Base-by-base conservation (phyloP, 2,113 vertebrate species). In the Pangasianodon gigas region DNA sequence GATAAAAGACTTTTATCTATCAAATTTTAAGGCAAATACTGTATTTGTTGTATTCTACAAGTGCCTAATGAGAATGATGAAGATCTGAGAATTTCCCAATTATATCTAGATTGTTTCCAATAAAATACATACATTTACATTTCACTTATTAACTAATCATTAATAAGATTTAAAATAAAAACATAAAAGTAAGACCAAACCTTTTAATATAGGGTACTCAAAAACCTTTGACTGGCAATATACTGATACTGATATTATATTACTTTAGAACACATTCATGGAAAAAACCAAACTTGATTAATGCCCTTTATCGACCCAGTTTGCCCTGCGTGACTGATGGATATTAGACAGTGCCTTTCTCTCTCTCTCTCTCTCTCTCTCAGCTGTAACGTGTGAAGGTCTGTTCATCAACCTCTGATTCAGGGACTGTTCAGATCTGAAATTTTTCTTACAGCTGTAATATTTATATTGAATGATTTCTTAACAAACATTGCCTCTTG, bases 341-440 rank as follows among this genome's bases (percentile, higher is more conserved):
- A 87, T 89, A 41, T 79, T 74, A 13, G 52, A 2, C 80, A n/a
- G 26, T 77, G 74, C 41, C 56, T 26, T 11, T 52, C 18, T 86
- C 3, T 90, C 46, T n/a, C 29, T 84, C 44, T 48, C 46, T 75
- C 75, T 62, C 29, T 74, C n/a, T 87, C 89, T 75, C 69, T 87
- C 41, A 79, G 84, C 92, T 93, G 94, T 93, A 96, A 93, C 85
- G 75, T 93, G 88, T 96, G 95, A 96, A 87, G 93, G 90, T 93
- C 6, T 80, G 85, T 92, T 95, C 94, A 94, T 85, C 88, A 96
- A 95, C 95, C 95, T 95, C 94, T 94, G 51, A 26, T 74, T 87
- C 89, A 92, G 95, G 89, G 94, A 89, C 92, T 93, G 94, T 93
- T 90, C 87, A 88, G 91, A 90, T 92, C 94, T 95, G 96, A 96